Evolutionary conservation across 1,140 invertebrate genomes (phyloP), one percentile per base, ranked within the genome.

Genomic region (Drosophila simulans): DNA sequence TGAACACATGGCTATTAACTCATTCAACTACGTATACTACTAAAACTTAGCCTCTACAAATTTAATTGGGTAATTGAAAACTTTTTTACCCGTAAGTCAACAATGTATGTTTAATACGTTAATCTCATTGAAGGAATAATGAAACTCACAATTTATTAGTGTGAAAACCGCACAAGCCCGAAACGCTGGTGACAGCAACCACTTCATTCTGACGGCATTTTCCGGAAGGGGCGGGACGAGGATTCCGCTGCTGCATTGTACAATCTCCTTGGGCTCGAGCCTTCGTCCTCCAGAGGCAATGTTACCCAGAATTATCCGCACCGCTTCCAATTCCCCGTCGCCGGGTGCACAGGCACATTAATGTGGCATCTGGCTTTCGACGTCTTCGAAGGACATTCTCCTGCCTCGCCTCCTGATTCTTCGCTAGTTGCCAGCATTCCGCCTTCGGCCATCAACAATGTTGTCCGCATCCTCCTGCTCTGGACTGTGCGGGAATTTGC

Each of bases 401-500:
- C 13, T 51, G 7, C 31, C n/a, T 12, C 7, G 35, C 34, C 34
- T 15, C 4, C 15, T 34, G 31, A 15, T 4, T 20, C 17, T 17
- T n/a, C 11, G 25, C 12, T 8, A 22, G 20, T 20, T 48, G 10
- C 5, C 56, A 5, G 11, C 2, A 3, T 8, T 45, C 34, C 11
- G 34, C 58, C 17, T 59, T 34, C n/a, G 17, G 43, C 54, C 56
- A 53, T 71, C 70, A 76, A 80, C 80, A 83, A 71, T 84, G 80
- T 85, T 81, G 78, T 76, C 39, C 25, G 51, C 72, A 52, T 59
- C 72, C 43, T 65, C 17, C 43, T 65, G n/a, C 31, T 40, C 53
- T 48, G 58, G 46, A 22, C 51, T 82, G 80, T 46, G 60, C 56
- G 56, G 72, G 58, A 73, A 80, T 80, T 84, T 64, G 66, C 81